Evolutionary conservation across 2,113 vertebrate genomes (phyloP).

Genomic region (Falco punctatus): DNA sequence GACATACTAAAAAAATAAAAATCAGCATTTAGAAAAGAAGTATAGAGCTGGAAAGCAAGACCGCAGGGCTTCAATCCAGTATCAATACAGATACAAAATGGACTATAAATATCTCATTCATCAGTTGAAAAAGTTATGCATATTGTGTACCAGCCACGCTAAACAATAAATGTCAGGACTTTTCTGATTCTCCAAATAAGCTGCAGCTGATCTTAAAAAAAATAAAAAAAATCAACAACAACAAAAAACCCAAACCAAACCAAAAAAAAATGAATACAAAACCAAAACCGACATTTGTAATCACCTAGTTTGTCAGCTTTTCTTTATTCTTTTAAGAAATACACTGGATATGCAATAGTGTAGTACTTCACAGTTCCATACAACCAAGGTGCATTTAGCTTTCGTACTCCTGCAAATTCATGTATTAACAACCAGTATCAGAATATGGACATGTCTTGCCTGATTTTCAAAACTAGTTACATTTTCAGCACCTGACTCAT

Average conservation of each 20-base stretch:
- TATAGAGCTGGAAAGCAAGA: neutral
- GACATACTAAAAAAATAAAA: neutral
- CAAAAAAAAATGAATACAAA: no score
- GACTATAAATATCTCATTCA: neutral
- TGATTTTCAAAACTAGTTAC: neutral
- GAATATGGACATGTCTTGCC: neutral
- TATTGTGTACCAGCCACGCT: neutral
- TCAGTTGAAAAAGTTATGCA: neutral
- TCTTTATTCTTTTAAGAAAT: neutral
- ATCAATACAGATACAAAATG: neutral
- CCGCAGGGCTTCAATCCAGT: neutral
- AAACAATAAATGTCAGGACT: neutral
- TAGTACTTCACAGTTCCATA: neutral
- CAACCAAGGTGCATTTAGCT: neutral
- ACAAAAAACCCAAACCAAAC: no score
- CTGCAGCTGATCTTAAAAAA: neutral
- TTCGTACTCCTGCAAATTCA: neutral
- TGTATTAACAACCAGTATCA: neutral
- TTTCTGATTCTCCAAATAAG: neutral
- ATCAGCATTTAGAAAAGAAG: neutral
- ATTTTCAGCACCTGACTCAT: neutral
- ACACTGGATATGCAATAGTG: neutral
- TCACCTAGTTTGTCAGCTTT: neutral
- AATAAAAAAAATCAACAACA: no score
- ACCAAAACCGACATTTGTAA: neutral